A percentile compares a stretch with the other conserved stretches of the same genome.
Evolutionary conservation across 1,140 invertebrate species (phyloP).

Genomic region (Vanessa atalanta): DNA sequence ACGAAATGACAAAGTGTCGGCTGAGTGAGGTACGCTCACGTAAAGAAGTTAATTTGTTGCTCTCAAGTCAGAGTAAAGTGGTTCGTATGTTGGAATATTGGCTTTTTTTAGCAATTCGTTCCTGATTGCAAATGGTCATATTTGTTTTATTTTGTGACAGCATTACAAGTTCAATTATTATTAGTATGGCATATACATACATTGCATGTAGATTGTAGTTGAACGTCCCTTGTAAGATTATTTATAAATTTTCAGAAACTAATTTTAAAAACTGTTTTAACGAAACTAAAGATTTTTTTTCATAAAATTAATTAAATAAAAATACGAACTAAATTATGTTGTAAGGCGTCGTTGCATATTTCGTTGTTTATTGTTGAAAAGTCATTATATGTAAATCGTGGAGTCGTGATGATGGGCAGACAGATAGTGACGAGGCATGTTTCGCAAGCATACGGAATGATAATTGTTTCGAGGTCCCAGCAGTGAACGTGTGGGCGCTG

Average conservation of each 20-base stretch:
- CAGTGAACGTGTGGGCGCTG: conserved; percentile 61
- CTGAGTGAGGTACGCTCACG: conserved; percentile 23
- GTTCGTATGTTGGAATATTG: conserved; percentile 30
- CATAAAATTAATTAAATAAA: not conserved
- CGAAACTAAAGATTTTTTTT: not conserved
- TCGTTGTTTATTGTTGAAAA: conserved; percentile 76
- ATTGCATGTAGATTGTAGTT: no score
- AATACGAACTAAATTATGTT: conserved; percentile 54
- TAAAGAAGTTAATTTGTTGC: conserved; percentile 44
- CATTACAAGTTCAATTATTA: no score
- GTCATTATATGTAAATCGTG: conserved; percentile 80
- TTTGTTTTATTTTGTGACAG: no score
- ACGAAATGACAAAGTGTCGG: conserved; percentile 32
- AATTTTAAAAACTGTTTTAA: not conserved
- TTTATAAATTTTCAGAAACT: no score
- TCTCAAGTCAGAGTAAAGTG: conserved; percentile 30
- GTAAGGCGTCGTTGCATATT: conserved; percentile 57
- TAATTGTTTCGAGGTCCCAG: conserved; percentile 65
- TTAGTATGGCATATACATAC: no score
- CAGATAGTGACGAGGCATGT: conserved; percentile 76
- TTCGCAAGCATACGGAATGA: conserved; percentile 74
- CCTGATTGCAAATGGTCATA: no score
- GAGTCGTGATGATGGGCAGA: conserved; percentile 73
- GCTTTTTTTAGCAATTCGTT: not conserved
- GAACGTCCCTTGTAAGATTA: no score